Evolutionary conservation across 2,113 vertebrate species (phyloP).

Genomic region (Columba livia): DNA sequence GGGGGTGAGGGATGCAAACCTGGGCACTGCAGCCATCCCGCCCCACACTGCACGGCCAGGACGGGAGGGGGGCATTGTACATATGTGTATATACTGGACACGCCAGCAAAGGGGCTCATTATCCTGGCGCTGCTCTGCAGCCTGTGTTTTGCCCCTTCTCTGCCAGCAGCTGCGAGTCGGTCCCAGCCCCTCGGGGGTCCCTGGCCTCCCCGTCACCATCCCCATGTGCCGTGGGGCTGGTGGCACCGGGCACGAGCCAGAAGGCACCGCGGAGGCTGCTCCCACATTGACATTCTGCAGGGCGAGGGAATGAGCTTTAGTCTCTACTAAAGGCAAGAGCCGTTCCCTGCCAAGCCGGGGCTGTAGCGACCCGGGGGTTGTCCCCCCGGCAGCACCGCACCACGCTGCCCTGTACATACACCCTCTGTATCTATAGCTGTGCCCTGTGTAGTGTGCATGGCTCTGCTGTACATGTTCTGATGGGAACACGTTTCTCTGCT

Average conservation of each 20-base stretch:
- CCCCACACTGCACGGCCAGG: rapidly evolving
- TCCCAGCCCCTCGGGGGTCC: background rate
- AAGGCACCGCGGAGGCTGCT: rapidly evolving
- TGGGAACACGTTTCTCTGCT: background rate
- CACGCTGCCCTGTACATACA: background rate
- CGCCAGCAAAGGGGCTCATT: background rate
- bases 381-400: background rate
- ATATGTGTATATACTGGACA: background rate
- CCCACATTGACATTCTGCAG: background rate
- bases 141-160: background rate
- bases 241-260: rapidly evolving
- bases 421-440: background rate
- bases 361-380: rapidly evolving
- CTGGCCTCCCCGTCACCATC: background rate
- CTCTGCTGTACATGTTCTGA: background rate
- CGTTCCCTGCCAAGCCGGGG: background rate
- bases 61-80: background rate
- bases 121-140: background rate
- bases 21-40: background rate
- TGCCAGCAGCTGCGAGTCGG: rapidly evolving
- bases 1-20: rapidly evolving
- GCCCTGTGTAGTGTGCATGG: background rate
- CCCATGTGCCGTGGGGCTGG: rapidly evolving
- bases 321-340: rapidly evolving
- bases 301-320: background rate